These are phyloP conservation scores for Sarcophaga caerulescens DNA, from an alignment of 2,888 invertebrate genomes.

Conservation along the genomic window DNA sequence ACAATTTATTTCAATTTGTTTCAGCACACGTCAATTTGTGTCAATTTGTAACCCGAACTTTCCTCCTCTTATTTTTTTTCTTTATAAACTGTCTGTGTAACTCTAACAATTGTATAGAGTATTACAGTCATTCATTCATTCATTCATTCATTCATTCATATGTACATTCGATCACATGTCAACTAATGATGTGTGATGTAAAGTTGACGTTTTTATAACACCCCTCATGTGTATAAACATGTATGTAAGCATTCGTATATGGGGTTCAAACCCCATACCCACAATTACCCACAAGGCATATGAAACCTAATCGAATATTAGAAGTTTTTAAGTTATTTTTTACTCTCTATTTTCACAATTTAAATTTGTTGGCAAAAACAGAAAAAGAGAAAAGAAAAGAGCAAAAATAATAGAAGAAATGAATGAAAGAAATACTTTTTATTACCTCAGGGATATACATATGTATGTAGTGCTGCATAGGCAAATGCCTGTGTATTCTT, in stretches of 20 bases:
- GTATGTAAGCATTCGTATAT: not conserved
- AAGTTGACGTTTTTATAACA: conserved; percentile 66
- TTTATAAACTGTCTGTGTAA: conserved; percentile 30
- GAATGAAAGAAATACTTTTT: not conserved
- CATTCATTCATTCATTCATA: conserved; percentile 12
- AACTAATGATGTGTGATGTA: conserved; percentile 68
- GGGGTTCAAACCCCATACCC: not conserved
- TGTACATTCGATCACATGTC: conserved; percentile 35
- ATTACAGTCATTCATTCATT: conserved; percentile 1
- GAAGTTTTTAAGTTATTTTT: conserved; percentile 13
- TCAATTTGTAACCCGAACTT: conserved; percentile 68
- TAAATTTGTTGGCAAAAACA: not conserved
- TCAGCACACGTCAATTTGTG: conserved; percentile 67
- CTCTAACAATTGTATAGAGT: conserved; percentile 14
- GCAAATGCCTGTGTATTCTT: conserved; percentile 14
- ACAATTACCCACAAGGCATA: not conserved
- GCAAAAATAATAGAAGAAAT: not conserved
- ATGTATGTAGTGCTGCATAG: not conserved
- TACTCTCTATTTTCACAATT: not conserved
- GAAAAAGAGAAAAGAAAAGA: too few relatives aligned
- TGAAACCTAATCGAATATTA: not conserved
- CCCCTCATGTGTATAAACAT: conserved; percentile 29
- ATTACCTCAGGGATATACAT: conserved; percentile 47
- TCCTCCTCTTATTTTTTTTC: conserved; percentile 15
- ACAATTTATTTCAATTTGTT: conserved; percentile 68